A percentile compares a stretch with the other conserved stretches of the same genome.
phyloP scores from a whole-genome alignment of 2,888 invertebrate species.

The Heliconius cydno region DNA sequence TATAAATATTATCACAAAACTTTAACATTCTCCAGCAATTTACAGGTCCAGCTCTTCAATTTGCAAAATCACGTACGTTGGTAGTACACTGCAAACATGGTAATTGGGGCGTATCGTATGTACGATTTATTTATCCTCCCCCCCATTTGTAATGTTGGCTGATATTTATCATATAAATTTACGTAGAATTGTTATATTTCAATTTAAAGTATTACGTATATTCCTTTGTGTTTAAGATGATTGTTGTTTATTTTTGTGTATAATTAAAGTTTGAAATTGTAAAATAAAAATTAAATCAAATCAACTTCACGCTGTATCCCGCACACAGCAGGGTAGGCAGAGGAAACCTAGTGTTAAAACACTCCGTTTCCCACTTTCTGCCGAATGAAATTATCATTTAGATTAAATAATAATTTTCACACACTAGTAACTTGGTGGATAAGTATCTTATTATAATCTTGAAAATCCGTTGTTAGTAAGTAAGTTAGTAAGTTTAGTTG shows the following conservation, averaged over 20 bases:
- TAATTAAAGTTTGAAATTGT: neutral
- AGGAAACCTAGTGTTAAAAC: too few species aligned
- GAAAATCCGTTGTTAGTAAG: too few species aligned
- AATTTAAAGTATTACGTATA: neutral
- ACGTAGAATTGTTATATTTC: neutral
- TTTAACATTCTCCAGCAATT: slow-evolving; percentile 4
- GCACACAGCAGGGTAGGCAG: too few species aligned
- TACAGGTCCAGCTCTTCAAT: slow-evolving; percentile 12
- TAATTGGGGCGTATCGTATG: slow-evolving; percentile 18
- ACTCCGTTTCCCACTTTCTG: too few species aligned
- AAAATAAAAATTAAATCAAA: too few species aligned
- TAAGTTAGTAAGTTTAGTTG: too few species aligned
- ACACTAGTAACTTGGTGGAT: too few species aligned
- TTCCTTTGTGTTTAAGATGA: neutral
- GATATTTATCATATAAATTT: slow-evolving; percentile 18
- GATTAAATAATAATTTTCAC: too few species aligned
- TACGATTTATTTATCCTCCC: slow-evolving; percentile 26
- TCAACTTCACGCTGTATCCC: too few species aligned
- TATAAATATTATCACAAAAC: slow-evolving; percentile 11
- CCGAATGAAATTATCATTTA: too few species aligned
- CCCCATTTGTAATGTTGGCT: neutral
- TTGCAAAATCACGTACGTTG: slow-evolving; percentile 26
- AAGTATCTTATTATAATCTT: too few species aligned
- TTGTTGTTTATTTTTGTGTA: neutral
- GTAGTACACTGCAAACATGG: slow-evolving; percentile 28